A percentile compares a stretch with the other conserved stretches of the same genome.
phyloP scores from a whole-genome alignment of 2,888 invertebrate genomes.

The Plemyria rubiginata region DNA sequence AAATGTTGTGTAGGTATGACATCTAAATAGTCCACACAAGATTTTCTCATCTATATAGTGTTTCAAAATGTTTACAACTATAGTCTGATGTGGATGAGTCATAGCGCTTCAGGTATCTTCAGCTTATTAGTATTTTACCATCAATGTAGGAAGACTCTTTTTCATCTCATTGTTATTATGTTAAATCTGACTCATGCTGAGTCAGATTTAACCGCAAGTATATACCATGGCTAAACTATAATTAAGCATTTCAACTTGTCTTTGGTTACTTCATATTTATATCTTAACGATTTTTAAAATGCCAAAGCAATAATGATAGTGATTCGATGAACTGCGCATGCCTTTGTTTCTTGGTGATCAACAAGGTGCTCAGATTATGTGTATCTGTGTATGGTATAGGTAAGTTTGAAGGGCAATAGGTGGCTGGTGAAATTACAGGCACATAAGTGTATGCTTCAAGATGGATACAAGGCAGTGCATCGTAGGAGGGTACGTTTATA shows the following conservation, averaged over 20 bases:
- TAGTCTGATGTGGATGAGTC: constrained; percentile 48
- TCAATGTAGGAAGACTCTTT: constrained; percentile 37
- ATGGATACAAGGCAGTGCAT: too few relatives aligned
- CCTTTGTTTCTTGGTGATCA: not conserved
- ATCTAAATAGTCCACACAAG: not conserved
- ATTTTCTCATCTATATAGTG: not conserved
- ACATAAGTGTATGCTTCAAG: too few relatives aligned
- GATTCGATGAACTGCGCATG: not conserved
- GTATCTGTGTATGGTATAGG: too few relatives aligned
- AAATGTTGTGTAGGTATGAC: not conserved
- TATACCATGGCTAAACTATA: constrained; percentile 6
- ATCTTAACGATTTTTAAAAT: constrained; percentile 31
- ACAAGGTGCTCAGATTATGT: not conserved
- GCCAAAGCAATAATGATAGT: not conserved
- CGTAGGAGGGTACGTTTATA: too few relatives aligned
- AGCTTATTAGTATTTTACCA: constrained; percentile 40
- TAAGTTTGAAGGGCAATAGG: too few relatives aligned
- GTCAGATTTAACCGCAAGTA: constrained; percentile 36
- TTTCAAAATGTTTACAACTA: constrained; percentile 35
- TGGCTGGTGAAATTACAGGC: too few relatives aligned
- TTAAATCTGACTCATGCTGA: too few relatives aligned
- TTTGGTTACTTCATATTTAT: constrained; percentile 14
- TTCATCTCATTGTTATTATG: constrained; percentile 30
- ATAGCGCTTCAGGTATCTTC: constrained; percentile 44
- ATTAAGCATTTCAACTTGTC: not conserved